Evolutionary conservation across 2,113 vertebrate species (phyloP).

Genomic region (Orycteropus afer): DNA sequence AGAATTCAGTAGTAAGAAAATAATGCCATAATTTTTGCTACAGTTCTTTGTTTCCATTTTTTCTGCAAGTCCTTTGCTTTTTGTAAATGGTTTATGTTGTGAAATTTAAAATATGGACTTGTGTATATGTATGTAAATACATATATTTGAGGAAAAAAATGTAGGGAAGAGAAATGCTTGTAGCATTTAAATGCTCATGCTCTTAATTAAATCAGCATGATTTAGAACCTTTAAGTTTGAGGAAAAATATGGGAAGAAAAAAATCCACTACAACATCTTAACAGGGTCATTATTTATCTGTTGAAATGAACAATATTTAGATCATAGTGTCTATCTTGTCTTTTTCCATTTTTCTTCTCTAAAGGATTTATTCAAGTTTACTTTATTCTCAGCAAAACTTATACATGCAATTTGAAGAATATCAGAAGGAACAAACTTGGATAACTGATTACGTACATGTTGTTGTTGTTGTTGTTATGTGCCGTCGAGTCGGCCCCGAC

Average conservation of each 20-base stretch:
- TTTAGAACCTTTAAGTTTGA: neutral
- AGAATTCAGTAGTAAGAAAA: neutral
- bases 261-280: neutral
- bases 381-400: neutral
- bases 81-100: neutral
- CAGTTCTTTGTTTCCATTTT: neutral
- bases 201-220: neutral
- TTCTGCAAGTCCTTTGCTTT: neutral
- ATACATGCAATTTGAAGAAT: neutral
- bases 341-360: neutral
- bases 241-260: constrained; percentile 20
- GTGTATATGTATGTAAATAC: neutral
- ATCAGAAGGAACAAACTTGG: neutral
- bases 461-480: too few species aligned
- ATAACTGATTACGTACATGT: neutral
- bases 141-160: neutral
- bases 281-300: neutral
- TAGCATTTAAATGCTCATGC: neutral
- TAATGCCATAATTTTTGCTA: neutral
- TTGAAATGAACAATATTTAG: constrained; percentile 41
- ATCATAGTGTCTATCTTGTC: constrained; percentile 8
- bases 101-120: neutral
- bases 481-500: too few species aligned
- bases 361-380: neutral
- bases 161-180: neutral